phyloP scores from a whole-genome alignment of 2,888 invertebrate species.

The Slavum lentiscoides region DNA sequence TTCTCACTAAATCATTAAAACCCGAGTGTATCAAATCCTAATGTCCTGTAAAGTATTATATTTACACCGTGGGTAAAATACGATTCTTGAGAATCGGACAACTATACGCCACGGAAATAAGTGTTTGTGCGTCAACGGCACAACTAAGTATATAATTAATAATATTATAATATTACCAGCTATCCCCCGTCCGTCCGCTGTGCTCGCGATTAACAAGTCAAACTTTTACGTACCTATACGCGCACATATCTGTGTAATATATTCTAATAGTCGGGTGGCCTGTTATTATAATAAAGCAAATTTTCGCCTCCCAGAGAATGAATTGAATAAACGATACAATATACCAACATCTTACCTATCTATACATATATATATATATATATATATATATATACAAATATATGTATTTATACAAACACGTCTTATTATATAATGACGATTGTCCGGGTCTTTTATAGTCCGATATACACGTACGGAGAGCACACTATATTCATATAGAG shows the following conservation, averaged over 20 bases:
- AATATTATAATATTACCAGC: constrained; percentile 29
- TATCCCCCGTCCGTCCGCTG: background rate
- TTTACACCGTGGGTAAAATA: too few relatives aligned
- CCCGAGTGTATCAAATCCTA: too few relatives aligned
- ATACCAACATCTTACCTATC: background rate
- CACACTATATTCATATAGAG: constrained; percentile 31
- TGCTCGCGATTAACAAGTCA: constrained; percentile 35
- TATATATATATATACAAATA: background rate
- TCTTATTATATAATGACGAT: constrained; percentile 41
- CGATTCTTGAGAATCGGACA: background rate
- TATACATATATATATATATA: background rate
- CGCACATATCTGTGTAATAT: background rate
- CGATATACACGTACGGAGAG: constrained; percentile 23
- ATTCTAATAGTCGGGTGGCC: constrained; percentile 23
- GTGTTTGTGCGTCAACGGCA: background rate
- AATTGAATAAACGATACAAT: constrained; percentile 23
- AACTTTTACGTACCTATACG: constrained; percentile 2
- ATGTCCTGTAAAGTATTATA: too few relatives aligned
- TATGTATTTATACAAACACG: background rate
- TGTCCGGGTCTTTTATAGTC: constrained; percentile 53
- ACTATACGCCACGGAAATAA: background rate
- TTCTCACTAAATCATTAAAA: too few relatives aligned
- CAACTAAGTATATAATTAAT: constrained; percentile 4
- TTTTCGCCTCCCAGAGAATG: constrained; percentile 2
- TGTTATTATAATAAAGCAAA: background rate